Evolutionary conservation across 2,888 invertebrate genomes (phyloP), one percentile per base, ranked within the genome.

Genomic region (Eristalis pertinax): DNA sequence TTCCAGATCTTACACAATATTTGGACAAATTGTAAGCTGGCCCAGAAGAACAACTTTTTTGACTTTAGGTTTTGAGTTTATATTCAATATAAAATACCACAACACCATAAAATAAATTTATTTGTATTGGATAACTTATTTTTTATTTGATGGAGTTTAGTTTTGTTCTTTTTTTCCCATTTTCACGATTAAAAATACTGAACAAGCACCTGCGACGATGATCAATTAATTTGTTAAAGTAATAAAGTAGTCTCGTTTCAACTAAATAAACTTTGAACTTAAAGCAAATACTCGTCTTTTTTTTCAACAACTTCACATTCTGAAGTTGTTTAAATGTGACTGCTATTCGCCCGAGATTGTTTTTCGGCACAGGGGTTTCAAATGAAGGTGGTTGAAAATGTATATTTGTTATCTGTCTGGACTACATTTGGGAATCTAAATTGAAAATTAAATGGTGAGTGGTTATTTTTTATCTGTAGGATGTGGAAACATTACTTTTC

Each of bases 1-100:
- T 99, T 90, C 99, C 99, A 91, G 97, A 98, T 93, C 95, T 99
- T 92, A 94, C 96, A 92, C 97, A 97, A 95, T 99, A 98, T 94
- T 95, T 99, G 94, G 99, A 99, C 95, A 99, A 99, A 95, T 95
- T 99, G 96, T 99, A 99, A 98, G 90, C 19, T 70, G 72, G 58
- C 68, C 43, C 35, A 24, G 65, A 75, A 62, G 63, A 35, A 43
- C 15, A 38, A 67, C 50, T 60, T 38, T 60, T 29, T 68, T 15
- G 75, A 68, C 87, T 84, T 83, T 79, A 78, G 75, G 83, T 82
- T 86, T 82, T 75, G 83, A 67, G 68, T 65, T 82, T 86, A 75
- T 79, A 75, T 83, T 82, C 82, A 78, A 78, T 67, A 83, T 79
- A 38, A 75, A 67, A 83, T 79, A 67, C 84, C 79, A 76, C 67